These are phyloP conservation scores for Pomacea canaliculata DNA, from an alignment of 2,888 invertebrate genomes.

Conservation along the genomic window DNA sequence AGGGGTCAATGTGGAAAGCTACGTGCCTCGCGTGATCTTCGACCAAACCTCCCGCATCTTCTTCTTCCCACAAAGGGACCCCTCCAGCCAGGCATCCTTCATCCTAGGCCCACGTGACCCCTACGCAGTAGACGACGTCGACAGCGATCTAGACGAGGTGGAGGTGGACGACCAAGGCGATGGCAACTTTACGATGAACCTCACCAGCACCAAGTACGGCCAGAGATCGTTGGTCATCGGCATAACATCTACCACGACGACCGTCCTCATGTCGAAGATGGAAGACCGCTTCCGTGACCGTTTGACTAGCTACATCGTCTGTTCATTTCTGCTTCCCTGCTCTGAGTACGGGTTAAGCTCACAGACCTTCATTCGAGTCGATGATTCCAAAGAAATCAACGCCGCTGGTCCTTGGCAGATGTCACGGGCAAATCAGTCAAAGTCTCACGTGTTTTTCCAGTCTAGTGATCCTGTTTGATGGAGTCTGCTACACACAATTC, in stretches of 20 bases:
- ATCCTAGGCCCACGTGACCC: conserved; percentile 7
- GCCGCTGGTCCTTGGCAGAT: background rate
- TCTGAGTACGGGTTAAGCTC: background rate
- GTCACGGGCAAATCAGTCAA: conserved; percentile 10
- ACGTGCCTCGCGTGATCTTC: conserved; percentile 5
- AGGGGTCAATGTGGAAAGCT: background rate
- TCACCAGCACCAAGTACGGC: background rate
- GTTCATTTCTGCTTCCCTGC: conserved; percentile 7
- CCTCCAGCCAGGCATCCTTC: conserved; percentile 6
- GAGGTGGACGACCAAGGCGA: background rate
- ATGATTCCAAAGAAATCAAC: background rate
- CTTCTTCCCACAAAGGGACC: background rate
- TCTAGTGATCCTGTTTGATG: too few species aligned
- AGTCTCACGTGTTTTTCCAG: background rate
- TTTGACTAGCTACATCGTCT: background rate
- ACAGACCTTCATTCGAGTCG: conserved; percentile 4
- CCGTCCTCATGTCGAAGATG: background rate
- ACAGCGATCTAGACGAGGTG: conserved; percentile 12
- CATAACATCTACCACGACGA: conserved; percentile 2
- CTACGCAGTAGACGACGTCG: background rate
- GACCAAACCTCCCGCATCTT: conserved; percentile 13
- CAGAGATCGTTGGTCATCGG: background rate
- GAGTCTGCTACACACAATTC: too few species aligned
- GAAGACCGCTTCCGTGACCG: background rate
- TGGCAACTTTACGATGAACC: background rate